phyloP scores from a whole-genome alignment of 2,888 invertebrate genomes.

The Drosophila meridionalis region DNA sequence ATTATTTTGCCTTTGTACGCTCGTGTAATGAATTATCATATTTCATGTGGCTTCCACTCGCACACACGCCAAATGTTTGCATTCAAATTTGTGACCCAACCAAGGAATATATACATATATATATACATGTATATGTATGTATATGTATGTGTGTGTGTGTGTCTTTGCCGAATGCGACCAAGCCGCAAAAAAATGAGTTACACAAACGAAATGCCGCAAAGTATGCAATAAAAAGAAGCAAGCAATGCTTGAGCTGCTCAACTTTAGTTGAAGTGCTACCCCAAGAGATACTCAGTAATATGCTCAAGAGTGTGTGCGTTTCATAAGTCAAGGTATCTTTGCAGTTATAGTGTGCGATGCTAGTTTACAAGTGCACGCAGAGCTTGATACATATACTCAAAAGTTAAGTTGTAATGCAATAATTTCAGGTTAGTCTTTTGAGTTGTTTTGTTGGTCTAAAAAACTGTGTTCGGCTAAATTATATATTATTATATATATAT shows the following conservation, averaged over 20 bases:
- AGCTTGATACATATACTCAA: neutral
- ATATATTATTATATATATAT: no score
- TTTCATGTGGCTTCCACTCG: slow-evolving; percentile 67
- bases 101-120: neutral
- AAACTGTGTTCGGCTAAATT: neutral
- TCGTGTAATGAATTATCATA: slow-evolving; percentile 80
- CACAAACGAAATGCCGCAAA: slow-evolving; percentile 73
- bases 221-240: slow-evolving; percentile 70
- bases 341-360: neutral
- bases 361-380: neutral
- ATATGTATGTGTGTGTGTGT: neutral
- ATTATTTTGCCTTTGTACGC: slow-evolving; percentile 61
- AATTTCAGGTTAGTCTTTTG: neutral
- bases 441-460: neutral
- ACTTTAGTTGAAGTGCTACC: neutral
- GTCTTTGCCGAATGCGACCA: slow-evolving; percentile 27
- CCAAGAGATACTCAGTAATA: slow-evolving; percentile 23
- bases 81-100: slow-evolving; percentile 70
- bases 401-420: neutral
- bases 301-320: neutral
- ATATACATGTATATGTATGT: neutral
- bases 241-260: slow-evolving; percentile 5
- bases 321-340: neutral
- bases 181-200: slow-evolving; percentile 61
- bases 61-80: slow-evolving; percentile 57